Percentiles rank a stretch among this genome's conserved stretches.
Conservation (phyloP, 2,888 invertebrate species). For the Diarsia rubi region DNA sequence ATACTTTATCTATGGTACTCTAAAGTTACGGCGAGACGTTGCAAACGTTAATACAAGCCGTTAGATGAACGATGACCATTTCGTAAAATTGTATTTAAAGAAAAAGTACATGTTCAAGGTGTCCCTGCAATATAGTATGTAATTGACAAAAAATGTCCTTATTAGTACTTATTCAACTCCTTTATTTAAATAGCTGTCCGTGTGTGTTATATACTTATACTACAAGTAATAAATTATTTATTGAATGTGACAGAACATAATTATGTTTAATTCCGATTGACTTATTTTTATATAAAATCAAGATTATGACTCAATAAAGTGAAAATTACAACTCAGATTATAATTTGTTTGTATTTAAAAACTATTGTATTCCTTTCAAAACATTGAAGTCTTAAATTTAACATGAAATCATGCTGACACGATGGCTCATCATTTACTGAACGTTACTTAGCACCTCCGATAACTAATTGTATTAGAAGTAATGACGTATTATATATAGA, state of each 20-base stretch:
- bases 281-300: conserved; percentile 63
- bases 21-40: background rate
- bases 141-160: conserved; percentile 14
- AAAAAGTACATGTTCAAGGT: conserved; percentile 31
- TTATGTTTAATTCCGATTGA: conserved; percentile 42
- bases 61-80: background rate
- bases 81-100: conserved; percentile 10
- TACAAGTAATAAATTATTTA: conserved; percentile 48
- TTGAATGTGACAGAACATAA: conserved; percentile 35
- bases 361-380: background rate
- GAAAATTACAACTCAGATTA: conserved; percentile 42
- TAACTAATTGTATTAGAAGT: no score
- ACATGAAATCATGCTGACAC: background rate
- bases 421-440: background rate
- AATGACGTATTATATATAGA: no score
- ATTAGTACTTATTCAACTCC: conserved; percentile 8
- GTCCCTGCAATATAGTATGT: conserved; percentile 11
- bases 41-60: background rate
- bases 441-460: background rate
- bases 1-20: no score
- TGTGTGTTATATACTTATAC: conserved; percentile 23
- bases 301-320: conserved; percentile 64
- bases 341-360: conserved; percentile 11
- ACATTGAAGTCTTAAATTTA: background rate
- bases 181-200: conserved; percentile 14